A percentile compares a stretch with the other conserved stretches of the same genome.
phyloP scores from a whole-genome alignment of 1,140 invertebrate species.

The Pinna nobilis region DNA sequence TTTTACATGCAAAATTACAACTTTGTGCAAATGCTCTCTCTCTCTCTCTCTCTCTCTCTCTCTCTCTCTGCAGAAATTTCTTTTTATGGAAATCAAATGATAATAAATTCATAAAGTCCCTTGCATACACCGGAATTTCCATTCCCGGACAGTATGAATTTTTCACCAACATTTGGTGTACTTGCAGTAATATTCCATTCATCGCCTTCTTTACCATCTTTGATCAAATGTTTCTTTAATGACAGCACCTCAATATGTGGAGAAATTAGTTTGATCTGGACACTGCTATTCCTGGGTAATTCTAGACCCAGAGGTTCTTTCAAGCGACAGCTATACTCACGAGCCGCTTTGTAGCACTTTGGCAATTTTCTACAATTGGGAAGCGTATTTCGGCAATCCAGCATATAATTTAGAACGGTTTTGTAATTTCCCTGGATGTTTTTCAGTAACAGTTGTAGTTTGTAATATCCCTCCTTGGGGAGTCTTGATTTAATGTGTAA shows the following conservation, averaged over 20 bases:
- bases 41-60: no score
- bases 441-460: constrained; percentile 24
- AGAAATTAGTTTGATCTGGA: constrained; percentile 10
- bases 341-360: constrained; percentile 24
- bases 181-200: constrained; percentile 1
- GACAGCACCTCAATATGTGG: background rate
- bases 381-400: constrained; percentile 9
- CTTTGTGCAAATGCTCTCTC: no score
- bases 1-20: no score
- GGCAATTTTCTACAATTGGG: background rate
- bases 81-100: no score
- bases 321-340: constrained; percentile 22
- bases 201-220: background rate
- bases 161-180: constrained; percentile 15
- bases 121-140: background rate
- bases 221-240: constrained; percentile 2
- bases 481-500: constrained; percentile 13
- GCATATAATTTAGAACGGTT: constrained; percentile 6
- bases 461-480: constrained; percentile 23
- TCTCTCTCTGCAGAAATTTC: no score
- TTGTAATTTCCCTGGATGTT: constrained; percentile 13
- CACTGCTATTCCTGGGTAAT: constrained; percentile 2
- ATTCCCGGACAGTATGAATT: constrained; percentile 8
- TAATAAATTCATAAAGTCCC: constrained; percentile 17
- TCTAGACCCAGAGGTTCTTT: constrained; percentile 15